Evolutionary conservation across 2,113 vertebrate genomes (phyloP).

Genomic region (Xiphorhynchus elegans): DNA sequence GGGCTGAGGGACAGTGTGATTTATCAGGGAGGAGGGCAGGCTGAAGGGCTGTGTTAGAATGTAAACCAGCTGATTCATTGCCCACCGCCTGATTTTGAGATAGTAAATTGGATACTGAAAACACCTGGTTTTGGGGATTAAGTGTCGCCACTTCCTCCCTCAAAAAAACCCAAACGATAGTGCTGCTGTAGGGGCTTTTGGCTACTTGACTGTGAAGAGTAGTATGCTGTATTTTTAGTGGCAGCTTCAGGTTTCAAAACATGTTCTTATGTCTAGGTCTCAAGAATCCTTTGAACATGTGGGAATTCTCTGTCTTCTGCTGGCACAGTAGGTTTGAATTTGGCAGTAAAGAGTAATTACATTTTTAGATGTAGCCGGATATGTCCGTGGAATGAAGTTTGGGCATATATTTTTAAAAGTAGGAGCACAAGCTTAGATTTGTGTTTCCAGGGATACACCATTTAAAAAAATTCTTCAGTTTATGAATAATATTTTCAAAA

Average conservation of each 20-base stretch:
- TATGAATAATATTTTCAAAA: background rate
- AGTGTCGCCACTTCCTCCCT: background rate
- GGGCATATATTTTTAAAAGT: background rate
- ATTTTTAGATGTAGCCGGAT: background rate
- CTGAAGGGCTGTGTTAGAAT: rapidly evolving
- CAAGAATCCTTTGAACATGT: background rate
- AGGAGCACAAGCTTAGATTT: background rate
- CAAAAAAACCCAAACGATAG: rapidly evolving
- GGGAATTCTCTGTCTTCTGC: background rate
- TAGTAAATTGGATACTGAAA: background rate
- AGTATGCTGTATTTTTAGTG: background rate
- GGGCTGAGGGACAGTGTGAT: background rate
- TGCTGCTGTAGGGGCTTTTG: background rate
- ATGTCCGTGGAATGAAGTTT: background rate
- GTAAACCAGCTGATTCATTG: background rate
- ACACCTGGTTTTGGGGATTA: background rate
- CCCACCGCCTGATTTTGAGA: background rate
- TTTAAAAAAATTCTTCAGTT: background rate
- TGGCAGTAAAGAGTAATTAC: background rate
- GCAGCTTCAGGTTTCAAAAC: background rate
- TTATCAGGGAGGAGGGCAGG: background rate
- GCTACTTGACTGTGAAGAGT: background rate
- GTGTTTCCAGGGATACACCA: background rate
- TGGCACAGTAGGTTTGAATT: background rate
- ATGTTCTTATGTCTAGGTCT: rapidly evolving